These are phyloP conservation scores for Ommatoiulus sabulosus DNA, from an alignment of 2,888 invertebrate genomes.

Conservation along the genomic window DNA sequence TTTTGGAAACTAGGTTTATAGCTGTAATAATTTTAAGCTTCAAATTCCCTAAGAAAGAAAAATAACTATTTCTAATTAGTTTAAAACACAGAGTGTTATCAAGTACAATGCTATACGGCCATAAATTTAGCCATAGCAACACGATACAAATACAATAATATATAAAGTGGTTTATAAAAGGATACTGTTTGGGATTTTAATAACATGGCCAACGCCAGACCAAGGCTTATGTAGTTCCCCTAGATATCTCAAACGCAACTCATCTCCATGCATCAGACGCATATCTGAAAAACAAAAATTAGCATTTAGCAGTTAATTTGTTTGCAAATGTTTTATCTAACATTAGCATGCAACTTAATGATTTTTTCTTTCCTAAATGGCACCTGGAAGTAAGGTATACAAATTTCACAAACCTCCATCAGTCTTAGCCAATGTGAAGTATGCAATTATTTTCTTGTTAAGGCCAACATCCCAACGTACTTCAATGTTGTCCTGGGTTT, in stretches of 20 bases:
- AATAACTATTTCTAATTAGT: too few relatives aligned
- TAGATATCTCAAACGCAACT: constrained; percentile 89
- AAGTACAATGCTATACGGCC: too few relatives aligned
- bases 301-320: not conserved
- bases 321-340: not conserved
- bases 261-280: constrained; percentile 99
- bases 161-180: constrained; percentile 55
- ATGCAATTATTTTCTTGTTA: constrained; percentile 97
- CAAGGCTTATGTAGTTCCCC: constrained; percentile 95
- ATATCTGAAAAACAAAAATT: constrained; percentile 75
- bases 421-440: constrained; percentile 96
- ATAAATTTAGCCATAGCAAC: too few relatives aligned
- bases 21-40: too few relatives aligned
- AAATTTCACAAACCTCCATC: constrained; percentile 76
- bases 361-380: not conserved
- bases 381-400: not conserved
- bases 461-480: constrained; percentile 99
- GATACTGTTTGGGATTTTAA: constrained; percentile 75
- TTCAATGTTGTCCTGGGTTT: constrained; percentile 97
- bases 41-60: too few relatives aligned
- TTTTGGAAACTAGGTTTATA: too few relatives aligned
- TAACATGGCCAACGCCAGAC: constrained; percentile 98
- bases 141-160: too few relatives aligned
- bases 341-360: not conserved
- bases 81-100: too few relatives aligned